Conservation (phyloP, 2,888 invertebrate genomes). For the Zaprionus bogoriensis region DNA sequence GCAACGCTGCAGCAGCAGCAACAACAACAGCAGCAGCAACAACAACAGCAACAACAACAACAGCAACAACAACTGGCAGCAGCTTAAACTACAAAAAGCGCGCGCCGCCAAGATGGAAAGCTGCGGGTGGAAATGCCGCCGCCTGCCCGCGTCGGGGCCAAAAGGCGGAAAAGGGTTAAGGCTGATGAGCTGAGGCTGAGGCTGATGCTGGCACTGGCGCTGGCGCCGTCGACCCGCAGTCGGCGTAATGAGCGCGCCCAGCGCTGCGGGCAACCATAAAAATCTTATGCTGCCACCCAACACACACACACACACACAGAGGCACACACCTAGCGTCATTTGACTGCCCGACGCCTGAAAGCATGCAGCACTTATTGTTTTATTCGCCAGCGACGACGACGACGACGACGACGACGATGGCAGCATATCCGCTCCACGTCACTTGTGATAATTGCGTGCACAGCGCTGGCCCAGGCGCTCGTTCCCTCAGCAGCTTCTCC, state of each 20-base stretch:
- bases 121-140: background rate
- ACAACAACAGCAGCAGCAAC: background rate
- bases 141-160: background rate
- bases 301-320: background rate
- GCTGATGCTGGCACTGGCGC: conserved; percentile 32
- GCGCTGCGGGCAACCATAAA: conserved; percentile 74
- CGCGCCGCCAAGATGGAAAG: conserved; percentile 23
- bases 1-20: conserved; percentile 62
- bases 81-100: conserved; percentile 66
- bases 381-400: conserved; percentile 59
- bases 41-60: background rate
- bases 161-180: conserved; percentile 61
- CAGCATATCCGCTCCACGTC: conserved; percentile 77
- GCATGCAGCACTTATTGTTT: conserved; percentile 76
- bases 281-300: conserved; percentile 36
- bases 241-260: conserved; percentile 69
- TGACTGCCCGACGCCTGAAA: conserved; percentile 66
- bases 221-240: conserved; percentile 52
- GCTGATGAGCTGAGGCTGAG: conserved; percentile 60
- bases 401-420: conserved; percentile 40
- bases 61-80: conserved; percentile 1
- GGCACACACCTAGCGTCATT: conserved; percentile 35
- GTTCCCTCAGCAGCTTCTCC: background rate
- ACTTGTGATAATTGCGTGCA: conserved; percentile 77
- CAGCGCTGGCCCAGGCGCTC: background rate